Evolutionary conservation across 2,888 invertebrate species (phyloP), one percentile per base, ranked within the genome.

Genomic region (Torymus auratus): DNA sequence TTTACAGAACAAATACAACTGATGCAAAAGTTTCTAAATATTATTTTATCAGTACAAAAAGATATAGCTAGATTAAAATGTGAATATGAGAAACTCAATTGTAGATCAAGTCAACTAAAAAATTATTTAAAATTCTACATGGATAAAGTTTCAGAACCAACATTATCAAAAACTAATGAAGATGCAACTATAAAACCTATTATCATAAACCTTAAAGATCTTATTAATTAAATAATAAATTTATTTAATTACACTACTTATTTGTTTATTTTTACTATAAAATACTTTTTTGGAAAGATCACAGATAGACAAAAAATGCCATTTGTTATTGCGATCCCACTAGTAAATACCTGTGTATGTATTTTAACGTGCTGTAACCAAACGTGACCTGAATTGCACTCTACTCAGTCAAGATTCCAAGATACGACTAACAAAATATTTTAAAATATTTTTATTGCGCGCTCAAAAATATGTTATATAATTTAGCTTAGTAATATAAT

Each of bases 101-200:
- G 20, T 23, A 64, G 74, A 73, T 74, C 78, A 2, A 28, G 53
- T 53, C 2, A 64, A 69, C 60, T 81, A 15, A 77, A 74, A 64
- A 12, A 17, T 52, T 15, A 52, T 60, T 20, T 73, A 12, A 81
- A 74, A 61, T 5, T 65, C 13, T 77, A 78, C 12, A 73, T 78
- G 74, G n/a, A 78, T 13, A 41, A 71, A 41, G 2, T 77, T 62
- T 14, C 52, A 60, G 13, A 65, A 15, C 50, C 61, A 70, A 58
- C n/a, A n/a, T 17, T 3, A 60, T n/a, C 7, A 60, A 75, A 60
- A 62, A 28, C 28, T 58, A 55, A 41, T 41, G 41, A 41, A 41
- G 41, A 41, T 41, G 41, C 55, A 69, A 56, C 41, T 69, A 53
- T n/a, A 56, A 56, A 60, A 50, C 28, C 15, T 56, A 58, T 69